These are phyloP conservation scores for Dromaius novaehollandiae DNA, from an alignment of 2,113 vertebrate genomes.

Conservation along the genomic window DNA sequence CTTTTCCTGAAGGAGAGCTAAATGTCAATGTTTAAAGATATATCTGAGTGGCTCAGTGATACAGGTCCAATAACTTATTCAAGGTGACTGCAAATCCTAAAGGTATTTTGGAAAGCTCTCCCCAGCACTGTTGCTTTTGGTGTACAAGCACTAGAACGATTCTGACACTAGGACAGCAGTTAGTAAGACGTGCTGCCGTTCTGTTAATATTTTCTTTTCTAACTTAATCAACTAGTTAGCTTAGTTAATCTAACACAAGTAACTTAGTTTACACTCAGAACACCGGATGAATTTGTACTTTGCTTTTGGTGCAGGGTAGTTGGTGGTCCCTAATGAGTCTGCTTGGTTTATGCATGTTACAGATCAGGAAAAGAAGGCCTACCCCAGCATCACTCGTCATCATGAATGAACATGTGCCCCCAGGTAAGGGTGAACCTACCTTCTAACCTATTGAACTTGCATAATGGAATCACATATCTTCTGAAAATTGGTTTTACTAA, in stretches of 20 bases:
- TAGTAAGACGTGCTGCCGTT: background rate
- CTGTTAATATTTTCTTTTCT: background rate
- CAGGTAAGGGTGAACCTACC: slow-evolving; percentile 76
- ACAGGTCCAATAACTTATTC: background rate
- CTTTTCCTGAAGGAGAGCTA: background rate
- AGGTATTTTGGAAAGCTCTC: background rate
- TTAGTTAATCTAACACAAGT: background rate
- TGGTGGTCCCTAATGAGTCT: background rate
- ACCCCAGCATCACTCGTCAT: slow-evolving; percentile 94
- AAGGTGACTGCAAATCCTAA: background rate
- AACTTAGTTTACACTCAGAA: background rate
- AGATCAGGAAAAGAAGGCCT: slow-evolving; percentile 94
- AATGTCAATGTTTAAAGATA: background rate
- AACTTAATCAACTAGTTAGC: background rate
- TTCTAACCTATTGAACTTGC: background rate
- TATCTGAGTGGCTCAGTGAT: background rate
- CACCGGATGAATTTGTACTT: background rate
- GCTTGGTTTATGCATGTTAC: slow-evolving; percentile 44
- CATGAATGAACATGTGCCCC: slow-evolving; percentile 85
- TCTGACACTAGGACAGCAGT: background rate
- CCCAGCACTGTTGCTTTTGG: background rate
- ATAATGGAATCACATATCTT: background rate
- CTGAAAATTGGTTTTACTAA: background rate
- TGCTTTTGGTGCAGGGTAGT: background rate
- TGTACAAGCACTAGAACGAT: background rate